Percentiles rank a stretch among this genome's conserved stretches.
phyloP scores from a whole-genome alignment of 2,888 invertebrate species.

The Imbricaverruca yamaguchii region DNA sequence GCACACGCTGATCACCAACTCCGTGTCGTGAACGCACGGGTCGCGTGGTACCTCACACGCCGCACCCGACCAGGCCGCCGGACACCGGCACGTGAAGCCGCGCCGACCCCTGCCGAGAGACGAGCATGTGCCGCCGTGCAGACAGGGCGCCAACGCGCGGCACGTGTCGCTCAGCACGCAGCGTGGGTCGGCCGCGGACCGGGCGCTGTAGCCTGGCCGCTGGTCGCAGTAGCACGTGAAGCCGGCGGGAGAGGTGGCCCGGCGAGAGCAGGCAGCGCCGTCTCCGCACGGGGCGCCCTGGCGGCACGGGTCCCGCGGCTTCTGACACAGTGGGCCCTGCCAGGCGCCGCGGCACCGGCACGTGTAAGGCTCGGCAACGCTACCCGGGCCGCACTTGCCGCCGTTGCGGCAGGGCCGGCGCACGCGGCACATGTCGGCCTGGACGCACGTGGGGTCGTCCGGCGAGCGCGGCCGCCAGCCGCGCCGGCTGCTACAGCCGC shows the following conservation, averaged over 20 bases:
- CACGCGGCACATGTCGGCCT: neutral
- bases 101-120: neutral
- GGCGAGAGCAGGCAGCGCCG: neutral
- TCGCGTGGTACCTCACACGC: neutral
- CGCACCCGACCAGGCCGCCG: neutral
- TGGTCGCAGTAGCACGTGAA: conserved; percentile 6
- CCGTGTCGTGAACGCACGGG: neutral
- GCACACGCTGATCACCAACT: neutral
- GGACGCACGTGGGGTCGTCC: neutral
- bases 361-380: neutral
- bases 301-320: neutral
- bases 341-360: neutral
- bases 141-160: neutral
- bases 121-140: neutral
- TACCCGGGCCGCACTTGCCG: neutral
- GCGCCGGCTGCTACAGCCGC: neutral
- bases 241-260: neutral
- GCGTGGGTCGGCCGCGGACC: neutral
- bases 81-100: conserved; percentile 13
- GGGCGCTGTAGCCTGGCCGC: neutral
- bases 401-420: conserved; percentile 7
- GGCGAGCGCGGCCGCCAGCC: conserved; percentile 5
- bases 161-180: neutral
- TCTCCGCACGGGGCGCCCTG: neutral
- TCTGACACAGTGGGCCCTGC: neutral